Percentiles rank a stretch among this genome's conserved stretches.
Conservation (phyloP, 1,140 invertebrate genomes). For the Zelostemma sp. region DNA sequence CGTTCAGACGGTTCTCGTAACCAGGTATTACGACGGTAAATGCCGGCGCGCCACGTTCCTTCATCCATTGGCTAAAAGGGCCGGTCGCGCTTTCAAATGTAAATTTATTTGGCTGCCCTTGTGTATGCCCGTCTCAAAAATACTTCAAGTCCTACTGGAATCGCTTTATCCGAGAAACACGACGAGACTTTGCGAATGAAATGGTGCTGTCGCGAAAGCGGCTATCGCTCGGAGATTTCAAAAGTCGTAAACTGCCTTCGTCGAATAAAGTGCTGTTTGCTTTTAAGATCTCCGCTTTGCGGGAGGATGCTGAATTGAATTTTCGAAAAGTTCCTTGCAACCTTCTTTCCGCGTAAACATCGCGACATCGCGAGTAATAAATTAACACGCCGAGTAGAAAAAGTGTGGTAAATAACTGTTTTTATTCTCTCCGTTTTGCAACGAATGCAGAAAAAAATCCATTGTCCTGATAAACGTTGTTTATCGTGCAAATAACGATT, state of each 20-base stretch:
- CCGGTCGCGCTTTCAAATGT: slow-evolving; percentile 47
- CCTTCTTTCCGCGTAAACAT: neutral
- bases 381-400: too few relatives aligned
- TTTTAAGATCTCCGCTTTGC: slow-evolving; percentile 37
- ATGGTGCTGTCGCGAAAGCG: slow-evolving; percentile 37
- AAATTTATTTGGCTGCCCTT: slow-evolving; percentile 41
- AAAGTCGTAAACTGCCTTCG: slow-evolving; percentile 43
- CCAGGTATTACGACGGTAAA: slow-evolving; percentile 47
- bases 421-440: too few relatives aligned
- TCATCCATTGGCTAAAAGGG: slow-evolving; percentile 31
- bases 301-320: slow-evolving; percentile 37
- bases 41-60: slow-evolving; percentile 24
- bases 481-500: too few relatives aligned
- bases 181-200: slow-evolving; percentile 39
- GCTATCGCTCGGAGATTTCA: slow-evolving; percentile 40
- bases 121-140: slow-evolving; percentile 25
- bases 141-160: slow-evolving; percentile 30
- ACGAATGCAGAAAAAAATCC: too few relatives aligned
- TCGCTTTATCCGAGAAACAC: slow-evolving; percentile 45
- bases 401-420: too few relatives aligned
- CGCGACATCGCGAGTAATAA: neutral
- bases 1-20: slow-evolving; percentile 17
- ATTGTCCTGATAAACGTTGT: too few relatives aligned
- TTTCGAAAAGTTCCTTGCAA: slow-evolving; percentile 7
- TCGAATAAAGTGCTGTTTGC: slow-evolving; percentile 47